These are phyloP conservation scores for Drosophila triauraria DNA, from an alignment of 1,140 invertebrate genomes.

Conservation along the genomic window DNA sequence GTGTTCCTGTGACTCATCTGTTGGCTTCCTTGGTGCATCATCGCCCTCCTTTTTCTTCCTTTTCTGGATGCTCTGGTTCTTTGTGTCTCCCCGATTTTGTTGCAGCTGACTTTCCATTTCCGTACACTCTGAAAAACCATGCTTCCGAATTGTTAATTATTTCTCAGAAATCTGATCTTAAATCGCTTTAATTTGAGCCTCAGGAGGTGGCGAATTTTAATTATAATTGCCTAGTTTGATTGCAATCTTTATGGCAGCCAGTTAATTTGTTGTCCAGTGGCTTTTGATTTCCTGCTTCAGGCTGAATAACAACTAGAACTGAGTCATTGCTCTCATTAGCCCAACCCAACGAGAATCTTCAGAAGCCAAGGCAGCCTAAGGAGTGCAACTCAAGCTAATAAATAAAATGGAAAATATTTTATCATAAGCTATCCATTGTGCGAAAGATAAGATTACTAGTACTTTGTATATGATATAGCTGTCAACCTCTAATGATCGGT, in stretches of 20 bases:
- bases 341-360: background rate
- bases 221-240: conserved; percentile 48
- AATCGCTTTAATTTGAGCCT: conserved; percentile 7
- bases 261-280: conserved; percentile 20
- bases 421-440: background rate
- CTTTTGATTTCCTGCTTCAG: conserved; percentile 27
- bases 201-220: conserved; percentile 40
- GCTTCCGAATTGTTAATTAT: background rate
- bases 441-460: conserved; percentile 5
- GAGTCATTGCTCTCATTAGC: conserved; percentile 26
- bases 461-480: conserved; percentile 18
- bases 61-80: conserved; percentile 15
- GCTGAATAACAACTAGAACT: conserved; percentile 31
- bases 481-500: conserved; percentile 34
- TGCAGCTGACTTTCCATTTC: conserved; percentile 39
- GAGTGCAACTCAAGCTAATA: background rate
- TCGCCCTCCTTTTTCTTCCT: conserved; percentile 15
- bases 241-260: conserved; percentile 26
- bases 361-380: background rate
- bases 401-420: background rate
- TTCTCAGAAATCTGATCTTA: conserved; percentile 4
- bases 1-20: conserved; percentile 30
- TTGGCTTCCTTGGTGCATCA: conserved; percentile 37
- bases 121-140: conserved; percentile 23
- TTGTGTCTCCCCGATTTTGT: conserved; percentile 38